phyloP scores from a whole-genome alignment of 2,113 vertebrate genomes.

The Galemys pyrenaicus region DNA sequence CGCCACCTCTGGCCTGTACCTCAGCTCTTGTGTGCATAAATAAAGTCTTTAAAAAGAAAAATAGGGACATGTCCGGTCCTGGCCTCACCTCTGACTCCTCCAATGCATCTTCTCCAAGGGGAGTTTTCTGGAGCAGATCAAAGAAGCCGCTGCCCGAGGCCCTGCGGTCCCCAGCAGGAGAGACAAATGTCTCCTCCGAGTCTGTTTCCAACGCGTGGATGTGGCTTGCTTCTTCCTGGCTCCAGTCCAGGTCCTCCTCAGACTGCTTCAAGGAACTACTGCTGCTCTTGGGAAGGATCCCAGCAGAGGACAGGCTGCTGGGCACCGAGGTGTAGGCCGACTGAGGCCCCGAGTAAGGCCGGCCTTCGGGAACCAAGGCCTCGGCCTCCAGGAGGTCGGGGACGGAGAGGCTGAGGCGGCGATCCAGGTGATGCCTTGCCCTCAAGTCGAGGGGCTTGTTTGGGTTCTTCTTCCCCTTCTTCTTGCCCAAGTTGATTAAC shows the following conservation, averaged over 20 bases:
- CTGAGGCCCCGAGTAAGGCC: slow-evolving; percentile 54
- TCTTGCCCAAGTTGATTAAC: slow-evolving; percentile 83
- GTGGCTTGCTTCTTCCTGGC: background rate
- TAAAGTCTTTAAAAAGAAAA: too few species aligned
- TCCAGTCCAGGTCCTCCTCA: slow-evolving; percentile 79
- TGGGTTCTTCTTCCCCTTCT: slow-evolving; percentile 79
- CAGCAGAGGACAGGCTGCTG: slow-evolving; percentile 75
- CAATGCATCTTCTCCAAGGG: background rate
- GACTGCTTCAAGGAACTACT: slow-evolving; percentile 49
- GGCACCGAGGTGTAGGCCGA: slow-evolving; percentile 76
- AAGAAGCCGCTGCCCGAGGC: slow-evolving; percentile 52
- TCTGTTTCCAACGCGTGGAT: background rate
- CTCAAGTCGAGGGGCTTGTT: slow-evolving; percentile 75
- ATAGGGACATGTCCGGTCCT: accelerated
- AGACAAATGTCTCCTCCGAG: accelerated
- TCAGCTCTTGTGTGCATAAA: too few species aligned
- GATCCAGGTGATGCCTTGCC: slow-evolving; percentile 74
- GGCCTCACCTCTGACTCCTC: slow-evolving; percentile 81
- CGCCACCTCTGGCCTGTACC: too few species aligned
- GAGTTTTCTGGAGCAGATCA: slow-evolving; percentile 72
- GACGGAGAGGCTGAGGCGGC: slow-evolving; percentile 86
- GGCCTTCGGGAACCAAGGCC: slow-evolving; percentile 65
- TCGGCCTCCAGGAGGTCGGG: slow-evolving; percentile 86
- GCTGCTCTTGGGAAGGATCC: slow-evolving; percentile 76
- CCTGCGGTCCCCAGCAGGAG: background rate